Conservation (phyloP, 2,797 vertebrate genomes). For the Poeciliopsis presidionis region DNA sequence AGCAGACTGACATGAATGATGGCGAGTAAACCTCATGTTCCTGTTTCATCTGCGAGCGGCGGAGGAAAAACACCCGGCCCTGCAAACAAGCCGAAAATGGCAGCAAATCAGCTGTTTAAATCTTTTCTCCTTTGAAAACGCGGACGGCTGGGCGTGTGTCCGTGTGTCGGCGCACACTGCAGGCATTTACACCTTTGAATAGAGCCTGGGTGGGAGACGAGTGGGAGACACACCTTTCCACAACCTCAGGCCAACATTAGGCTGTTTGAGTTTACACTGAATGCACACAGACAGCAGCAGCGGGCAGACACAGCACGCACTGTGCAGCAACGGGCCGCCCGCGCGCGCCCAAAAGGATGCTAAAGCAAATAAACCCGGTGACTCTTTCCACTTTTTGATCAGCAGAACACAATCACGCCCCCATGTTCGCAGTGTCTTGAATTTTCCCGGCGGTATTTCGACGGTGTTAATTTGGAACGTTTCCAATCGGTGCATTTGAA, state of each 20-base stretch:
- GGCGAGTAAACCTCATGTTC: slow-evolving; percentile 46
- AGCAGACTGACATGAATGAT: slow-evolving; percentile 55
- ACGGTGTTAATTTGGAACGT: neutral
- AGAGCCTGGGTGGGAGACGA: slow-evolving; percentile 43
- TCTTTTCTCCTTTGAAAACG: slow-evolving; percentile 53
- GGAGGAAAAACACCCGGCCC: slow-evolving; percentile 45
- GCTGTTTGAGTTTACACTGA: slow-evolving; percentile 55
- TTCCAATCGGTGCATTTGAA: neutral
- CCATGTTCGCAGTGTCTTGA: neutral
- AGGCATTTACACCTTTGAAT: slow-evolving; percentile 64
- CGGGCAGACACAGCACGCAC: slow-evolving; percentile 22
- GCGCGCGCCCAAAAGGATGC: slow-evolving; percentile 1
- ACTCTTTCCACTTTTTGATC: neutral
- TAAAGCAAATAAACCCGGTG: slow-evolving; percentile 8
- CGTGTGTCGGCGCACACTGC: slow-evolving; percentile 54
- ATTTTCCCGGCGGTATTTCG: neutral
- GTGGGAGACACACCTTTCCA: slow-evolving; percentile 47
- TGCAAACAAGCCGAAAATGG: slow-evolving; percentile 52
- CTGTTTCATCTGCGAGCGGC: slow-evolving; percentile 37
- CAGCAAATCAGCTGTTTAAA: slow-evolving; percentile 48
- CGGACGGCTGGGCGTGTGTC: slow-evolving; percentile 34
- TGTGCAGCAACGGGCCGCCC: neutral
- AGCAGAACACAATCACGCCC: neutral
- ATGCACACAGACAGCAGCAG: slow-evolving; percentile 13
- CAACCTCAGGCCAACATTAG: slow-evolving; percentile 64